Percentiles rank a stretch among this genome's conserved stretches.
These are phyloP conservation scores for Gasteruption jaculator DNA, from an alignment of 2,888 invertebrate species.

Conservation along the genomic window DNA sequence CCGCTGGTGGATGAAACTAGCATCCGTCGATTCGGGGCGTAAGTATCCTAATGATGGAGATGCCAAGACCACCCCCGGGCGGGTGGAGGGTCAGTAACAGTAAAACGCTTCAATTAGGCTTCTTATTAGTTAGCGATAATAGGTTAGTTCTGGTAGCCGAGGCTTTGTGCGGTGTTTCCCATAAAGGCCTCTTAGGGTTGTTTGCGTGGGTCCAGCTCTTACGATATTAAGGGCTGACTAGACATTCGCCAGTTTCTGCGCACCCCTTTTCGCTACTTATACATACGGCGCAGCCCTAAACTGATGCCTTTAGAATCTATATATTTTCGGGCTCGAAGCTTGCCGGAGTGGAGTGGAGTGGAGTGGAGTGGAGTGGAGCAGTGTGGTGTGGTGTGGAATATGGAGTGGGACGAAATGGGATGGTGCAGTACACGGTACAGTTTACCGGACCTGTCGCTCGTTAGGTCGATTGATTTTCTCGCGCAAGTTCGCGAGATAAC, in stretches of 20 bases:
- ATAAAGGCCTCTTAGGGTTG: conserved; percentile 39
- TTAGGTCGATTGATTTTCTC: conserved; percentile 48
- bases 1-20: too few relatives aligned
- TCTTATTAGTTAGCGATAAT: conserved; percentile 51
- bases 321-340: too few relatives aligned
- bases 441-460: conserved; percentile 33
- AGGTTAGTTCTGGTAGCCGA: conserved; percentile 24
- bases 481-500: conserved; percentile 29
- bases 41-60: too few relatives aligned
- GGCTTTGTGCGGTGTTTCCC: too few relatives aligned
- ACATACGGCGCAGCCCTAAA: conserved; percentile 8
- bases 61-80: too few relatives aligned
- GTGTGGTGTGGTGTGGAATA: too few relatives aligned
- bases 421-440: too few relatives aligned
- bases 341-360: too few relatives aligned
- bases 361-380: too few relatives aligned
- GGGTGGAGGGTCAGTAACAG: too few relatives aligned
- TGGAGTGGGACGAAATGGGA: not conserved
- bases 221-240: conserved; percentile 51
- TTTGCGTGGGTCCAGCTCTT: conserved; percentile 49
- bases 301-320: too few relatives aligned
- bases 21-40: too few relatives aligned
- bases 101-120: conserved; percentile 48
- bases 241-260: conserved; percentile 36
- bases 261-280: conserved; percentile 22